phyloP scores from a whole-genome alignment of 2,888 invertebrate genomes.

The Scaptomyza cyrtandrae region DNA sequence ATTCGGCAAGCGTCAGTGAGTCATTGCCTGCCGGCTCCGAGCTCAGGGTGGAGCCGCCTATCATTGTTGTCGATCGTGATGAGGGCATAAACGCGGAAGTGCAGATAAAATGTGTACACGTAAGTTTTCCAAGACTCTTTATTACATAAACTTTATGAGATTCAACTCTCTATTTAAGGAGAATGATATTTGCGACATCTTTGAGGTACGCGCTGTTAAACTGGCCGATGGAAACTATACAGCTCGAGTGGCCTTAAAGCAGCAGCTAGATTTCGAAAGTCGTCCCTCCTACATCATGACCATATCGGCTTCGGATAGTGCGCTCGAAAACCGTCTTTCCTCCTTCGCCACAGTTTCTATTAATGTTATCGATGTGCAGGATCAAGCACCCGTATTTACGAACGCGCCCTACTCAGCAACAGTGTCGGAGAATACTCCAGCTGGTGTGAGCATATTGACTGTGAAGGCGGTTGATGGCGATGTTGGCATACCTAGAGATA shows the following conservation, averaged over 20 bases:
- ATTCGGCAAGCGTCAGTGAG: slow-evolving; percentile 89
- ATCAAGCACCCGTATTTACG: slow-evolving; percentile 92
- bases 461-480: slow-evolving; percentile 93
- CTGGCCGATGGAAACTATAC: slow-evolving; percentile 89
- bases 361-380: slow-evolving; percentile 91
- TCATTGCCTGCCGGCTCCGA: slow-evolving; percentile 88
- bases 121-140: slow-evolving; percentile 73
- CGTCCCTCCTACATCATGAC: slow-evolving; percentile 90
- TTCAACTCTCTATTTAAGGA: slow-evolving; percentile 81
- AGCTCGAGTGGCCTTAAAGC: slow-evolving; percentile 88
- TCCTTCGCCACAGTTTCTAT: slow-evolving; percentile 90
- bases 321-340: slow-evolving; percentile 87
- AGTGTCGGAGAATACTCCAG: slow-evolving; percentile 89
- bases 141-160: neutral
- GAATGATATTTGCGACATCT: slow-evolving; percentile 89
- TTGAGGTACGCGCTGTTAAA: slow-evolving; percentile 88
- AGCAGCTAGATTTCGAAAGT: slow-evolving; percentile 91
- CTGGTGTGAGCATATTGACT: slow-evolving; percentile 88
- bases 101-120: slow-evolving; percentile 87
- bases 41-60: slow-evolving; percentile 86
- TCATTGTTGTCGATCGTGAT: slow-evolving; percentile 90
- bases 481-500: slow-evolving; percentile 89
- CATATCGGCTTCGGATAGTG: slow-evolving; percentile 88
- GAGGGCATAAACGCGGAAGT: slow-evolving; percentile 90
- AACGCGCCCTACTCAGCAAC: slow-evolving; percentile 92